Base-by-base conservation (phyloP, 2,797 vertebrate genomes). In the Bradypodion pumilum region DNA sequence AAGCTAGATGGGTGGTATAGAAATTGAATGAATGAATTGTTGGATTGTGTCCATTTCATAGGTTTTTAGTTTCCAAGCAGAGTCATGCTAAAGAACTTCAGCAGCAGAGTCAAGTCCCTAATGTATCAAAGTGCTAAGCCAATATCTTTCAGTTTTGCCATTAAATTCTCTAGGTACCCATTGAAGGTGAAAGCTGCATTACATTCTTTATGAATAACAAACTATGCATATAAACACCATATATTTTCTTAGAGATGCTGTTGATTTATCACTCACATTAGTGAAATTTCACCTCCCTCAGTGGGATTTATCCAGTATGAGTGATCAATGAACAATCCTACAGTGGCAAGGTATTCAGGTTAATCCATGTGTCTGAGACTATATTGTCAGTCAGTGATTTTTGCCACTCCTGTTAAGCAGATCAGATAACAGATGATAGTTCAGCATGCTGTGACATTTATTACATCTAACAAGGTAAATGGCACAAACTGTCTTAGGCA, bases 291-390 rank as follows among this genome's bases (percentile, higher is more conserved):
- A n/a, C 74, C 19, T n/a, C 49, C 69, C 46, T 74, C 5, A 44
- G 29, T 42, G 27, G 59, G 69, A 52, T 27, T 63, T 79, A 65
- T 65, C 40, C 44, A 72, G 63, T 63, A 19, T 29, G 79, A 73
- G 46, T 44, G 19, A 79, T 80, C 68, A 63, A 32, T 85, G 46
- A 74, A 63, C 74, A 69, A 46, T 7, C 29, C 21, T 74, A 16
- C 2, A 46, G 46, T 52, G 79, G 56, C 46, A 82, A 3, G 9
- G 23, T 8, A 44, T 32, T 6, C 59, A 42, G 7, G 46, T 15
- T 81, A 77, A 84, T 60, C 44, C 2, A 3, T 35, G 8, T 72
- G 37, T 82, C 76, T 85, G 10, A 76, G 80, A 74, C 49, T 63
- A 69, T 35, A 62, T 37, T 56, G 32, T 82, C 0, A 5, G n/a